These are phyloP conservation scores for Dendrophyllia cribrosa DNA, from an alignment of 64 coral and sea anemone genomes.

Conservation along the genomic window DNA sequence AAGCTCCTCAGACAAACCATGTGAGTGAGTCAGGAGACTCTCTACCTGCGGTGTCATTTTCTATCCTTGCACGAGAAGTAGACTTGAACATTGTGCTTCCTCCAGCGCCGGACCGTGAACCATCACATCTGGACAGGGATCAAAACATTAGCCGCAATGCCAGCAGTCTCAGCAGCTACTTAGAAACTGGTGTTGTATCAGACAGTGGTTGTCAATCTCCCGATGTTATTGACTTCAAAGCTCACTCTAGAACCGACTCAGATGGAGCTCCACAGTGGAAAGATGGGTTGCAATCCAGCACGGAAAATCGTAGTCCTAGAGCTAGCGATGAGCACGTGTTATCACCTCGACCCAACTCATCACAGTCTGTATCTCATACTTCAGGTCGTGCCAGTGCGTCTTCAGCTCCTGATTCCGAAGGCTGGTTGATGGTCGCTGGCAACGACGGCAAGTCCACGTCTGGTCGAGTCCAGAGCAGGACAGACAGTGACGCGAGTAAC, in stretches of 20 bases:
- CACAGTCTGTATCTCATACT: not conserved
- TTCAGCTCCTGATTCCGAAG: slow-evolving; percentile 64
- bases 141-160: slow-evolving; percentile 45
- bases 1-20: not conserved
- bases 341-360: slow-evolving; percentile 16
- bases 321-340: slow-evolving; percentile 36
- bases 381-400: slow-evolving; percentile 51
- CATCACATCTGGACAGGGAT: not conserved
- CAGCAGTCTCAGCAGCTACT: slow-evolving; percentile 82
- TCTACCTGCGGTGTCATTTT: slow-evolving; percentile 62
- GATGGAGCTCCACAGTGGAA: not conserved
- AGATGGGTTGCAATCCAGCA: not conserved
- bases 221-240: slow-evolving; percentile 13
- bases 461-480: slow-evolving; percentile 32
- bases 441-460: slow-evolving; percentile 15
- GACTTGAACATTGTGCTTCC: slow-evolving; percentile 85
- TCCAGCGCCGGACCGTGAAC: slow-evolving; percentile 65
- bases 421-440: slow-evolving; percentile 60
- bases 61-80: slow-evolving; percentile 73
- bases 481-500: slow-evolving; percentile 78
- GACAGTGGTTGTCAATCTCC: slow-evolving; percentile 62
- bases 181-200: slow-evolving; percentile 77
- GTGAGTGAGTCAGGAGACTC: not conserved
- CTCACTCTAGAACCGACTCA: slow-evolving; percentile 4
- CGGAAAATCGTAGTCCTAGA: slow-evolving; percentile 35